Percentiles rank a stretch among this genome's conserved stretches.
These are phyloP conservation scores for Eremophila alpestris DNA, from an alignment of 2,797 vertebrate genomes.

Conservation along the genomic window DNA sequence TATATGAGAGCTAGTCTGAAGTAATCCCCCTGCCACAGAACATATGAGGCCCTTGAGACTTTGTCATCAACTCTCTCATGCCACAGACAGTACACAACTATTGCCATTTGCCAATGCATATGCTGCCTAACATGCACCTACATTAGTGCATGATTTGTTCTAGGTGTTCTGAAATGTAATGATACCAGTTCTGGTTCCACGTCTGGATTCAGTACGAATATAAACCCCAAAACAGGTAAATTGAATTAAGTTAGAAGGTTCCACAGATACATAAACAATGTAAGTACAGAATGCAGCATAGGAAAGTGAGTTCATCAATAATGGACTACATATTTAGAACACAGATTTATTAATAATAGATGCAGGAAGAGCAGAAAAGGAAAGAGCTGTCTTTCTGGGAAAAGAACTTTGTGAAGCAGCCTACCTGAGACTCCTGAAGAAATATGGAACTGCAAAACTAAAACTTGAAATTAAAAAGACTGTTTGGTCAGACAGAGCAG, in stretches of 20 bases:
- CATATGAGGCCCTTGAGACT: rapidly evolving
- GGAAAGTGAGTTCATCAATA: background rate
- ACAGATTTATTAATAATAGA: background rate
- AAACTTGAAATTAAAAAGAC: constrained; percentile 28
- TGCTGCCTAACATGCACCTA: background rate
- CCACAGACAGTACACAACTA: background rate
- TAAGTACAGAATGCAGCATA: background rate
- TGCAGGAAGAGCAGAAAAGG: background rate
- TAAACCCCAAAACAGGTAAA: background rate
- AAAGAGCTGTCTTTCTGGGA: background rate
- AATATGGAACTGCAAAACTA: constrained; percentile 19
- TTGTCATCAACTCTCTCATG: background rate
- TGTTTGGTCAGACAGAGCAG: constrained; percentile 31
- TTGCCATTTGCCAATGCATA: background rate
- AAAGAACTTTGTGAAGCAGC: background rate
- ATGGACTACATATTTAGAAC: constrained; percentile 4
- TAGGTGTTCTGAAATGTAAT: background rate
- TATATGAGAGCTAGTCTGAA: background rate
- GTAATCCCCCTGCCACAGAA: background rate
- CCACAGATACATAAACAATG: background rate
- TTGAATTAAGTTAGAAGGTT: background rate
- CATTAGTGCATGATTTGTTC: background rate
- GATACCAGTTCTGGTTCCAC: background rate
- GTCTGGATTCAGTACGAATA: background rate
- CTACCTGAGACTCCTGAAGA: background rate